Conservation (phyloP, 2,113 vertebrate genomes). For the Vidua chalybeata region DNA sequence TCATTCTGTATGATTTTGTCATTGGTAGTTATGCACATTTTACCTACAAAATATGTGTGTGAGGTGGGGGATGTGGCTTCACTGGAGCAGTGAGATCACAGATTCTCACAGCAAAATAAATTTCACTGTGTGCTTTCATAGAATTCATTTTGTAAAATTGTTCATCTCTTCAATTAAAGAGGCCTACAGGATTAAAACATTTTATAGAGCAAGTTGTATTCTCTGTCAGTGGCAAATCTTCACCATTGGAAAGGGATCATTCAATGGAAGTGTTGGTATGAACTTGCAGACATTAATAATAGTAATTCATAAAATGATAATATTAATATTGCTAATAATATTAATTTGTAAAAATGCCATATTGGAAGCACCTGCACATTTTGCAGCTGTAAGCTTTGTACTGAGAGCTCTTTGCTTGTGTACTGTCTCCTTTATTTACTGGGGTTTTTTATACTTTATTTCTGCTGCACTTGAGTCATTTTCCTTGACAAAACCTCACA, state of each 20-base stretch:
- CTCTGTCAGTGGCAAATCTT: background rate
- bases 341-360: background rate
- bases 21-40: background rate
- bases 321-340: too few relatives aligned
- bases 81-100: background rate
- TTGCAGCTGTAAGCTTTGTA: background rate
- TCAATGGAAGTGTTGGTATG: background rate
- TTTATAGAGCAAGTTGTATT: accelerated
- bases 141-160: background rate
- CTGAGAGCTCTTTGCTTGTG: background rate
- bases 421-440: background rate
- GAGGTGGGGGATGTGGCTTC: background rate
- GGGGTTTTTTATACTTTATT: background rate
- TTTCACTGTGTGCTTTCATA: background rate
- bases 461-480: background rate
- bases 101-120: background rate
- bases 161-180: background rate
- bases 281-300: background rate
- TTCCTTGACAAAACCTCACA: constrained; percentile 87
- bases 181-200: background rate
- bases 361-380: background rate
- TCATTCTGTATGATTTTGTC: background rate
- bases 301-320: background rate
- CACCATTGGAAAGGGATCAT: background rate
- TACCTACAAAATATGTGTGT: background rate